phyloP scores from a whole-genome alignment of 2,888 invertebrate genomes.

The Bursaphelenchus okinawaensis region DNA sequence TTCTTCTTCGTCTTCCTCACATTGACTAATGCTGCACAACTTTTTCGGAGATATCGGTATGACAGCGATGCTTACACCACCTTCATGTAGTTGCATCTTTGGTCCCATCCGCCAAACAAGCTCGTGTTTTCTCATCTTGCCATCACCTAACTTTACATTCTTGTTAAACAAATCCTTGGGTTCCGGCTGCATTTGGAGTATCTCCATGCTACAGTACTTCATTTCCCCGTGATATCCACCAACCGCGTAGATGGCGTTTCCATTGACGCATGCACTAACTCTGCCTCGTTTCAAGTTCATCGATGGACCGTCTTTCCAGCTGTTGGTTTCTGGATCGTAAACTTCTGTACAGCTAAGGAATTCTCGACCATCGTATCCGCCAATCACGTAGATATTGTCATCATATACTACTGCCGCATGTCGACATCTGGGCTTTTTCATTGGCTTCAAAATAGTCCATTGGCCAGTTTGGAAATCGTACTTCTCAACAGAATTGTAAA shows the following conservation, averaged over 20 bases:
- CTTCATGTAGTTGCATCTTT: conserved; percentile 79
- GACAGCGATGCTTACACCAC: conserved; percentile 82
- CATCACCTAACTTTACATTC: background rate
- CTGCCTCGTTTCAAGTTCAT: conserved; percentile 70
- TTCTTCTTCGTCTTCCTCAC: background rate
- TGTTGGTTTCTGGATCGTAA: conserved; percentile 61
- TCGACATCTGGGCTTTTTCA: conserved; percentile 74
- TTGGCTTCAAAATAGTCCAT: conserved; percentile 72
- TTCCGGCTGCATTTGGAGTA: conserved; percentile 67
- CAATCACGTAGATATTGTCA: conserved; percentile 69
- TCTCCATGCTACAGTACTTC: conserved; percentile 75
- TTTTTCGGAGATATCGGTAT: conserved; percentile 62
- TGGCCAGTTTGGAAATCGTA: conserved; percentile 66
- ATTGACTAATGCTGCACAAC: background rate
- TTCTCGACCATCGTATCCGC: conserved; percentile 78
- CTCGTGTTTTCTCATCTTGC: conserved; percentile 1
- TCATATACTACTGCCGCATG: conserved; percentile 79
- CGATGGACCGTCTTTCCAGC: conserved; percentile 72
- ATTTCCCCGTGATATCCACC: conserved; percentile 65
- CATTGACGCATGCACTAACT: conserved; percentile 41
- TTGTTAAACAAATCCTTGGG: conserved; percentile 27
- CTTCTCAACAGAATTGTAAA: conserved; percentile 66
- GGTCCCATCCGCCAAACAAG: conserved; percentile 56
- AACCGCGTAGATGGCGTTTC: conserved; percentile 43
- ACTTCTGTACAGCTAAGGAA: conserved; percentile 77